Evolutionary conservation across 2,888 invertebrate species (phyloP).

Genomic region (Protophormia terraenovae): DNA sequence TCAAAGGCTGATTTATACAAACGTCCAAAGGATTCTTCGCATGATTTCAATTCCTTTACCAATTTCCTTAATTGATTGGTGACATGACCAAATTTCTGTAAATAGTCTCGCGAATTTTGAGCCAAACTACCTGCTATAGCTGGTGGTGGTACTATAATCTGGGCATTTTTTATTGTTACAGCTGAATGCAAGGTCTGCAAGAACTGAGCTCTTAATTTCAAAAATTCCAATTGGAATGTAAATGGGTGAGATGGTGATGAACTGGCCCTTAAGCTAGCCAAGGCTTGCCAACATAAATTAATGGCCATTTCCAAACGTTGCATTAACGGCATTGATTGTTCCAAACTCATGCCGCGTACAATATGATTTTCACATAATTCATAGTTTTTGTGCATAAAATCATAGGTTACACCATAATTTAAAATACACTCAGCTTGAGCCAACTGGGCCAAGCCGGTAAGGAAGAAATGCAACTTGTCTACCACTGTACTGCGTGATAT

Average conservation of each 20-base stretch:
- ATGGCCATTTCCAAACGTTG: constrained; percentile 83
- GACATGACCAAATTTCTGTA: constrained; percentile 90
- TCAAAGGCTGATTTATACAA: constrained; percentile 93
- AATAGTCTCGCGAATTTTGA: constrained; percentile 88
- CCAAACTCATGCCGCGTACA: constrained; percentile 35
- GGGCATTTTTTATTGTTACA: constrained; percentile 81
- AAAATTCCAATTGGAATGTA: constrained; percentile 88
- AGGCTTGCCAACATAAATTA: constrained; percentile 85
- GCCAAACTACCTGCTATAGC: constrained; percentile 93
- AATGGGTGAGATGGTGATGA: constrained; percentile 81
- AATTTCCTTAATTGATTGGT: constrained; percentile 90
- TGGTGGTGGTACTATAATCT: constrained; percentile 94
- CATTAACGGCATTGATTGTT: constrained; percentile 80
- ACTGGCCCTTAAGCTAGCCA: constrained; percentile 82
- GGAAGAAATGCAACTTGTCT: constrained; percentile 94
- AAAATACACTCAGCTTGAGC: constrained; percentile 88
- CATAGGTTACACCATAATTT: constrained; percentile 82
- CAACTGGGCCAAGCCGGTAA: constrained; percentile 89
- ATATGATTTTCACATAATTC: constrained; percentile 74
- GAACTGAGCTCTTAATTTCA: constrained; percentile 88
- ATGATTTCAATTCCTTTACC: constrained; percentile 86
- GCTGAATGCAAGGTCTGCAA: constrained; percentile 84
- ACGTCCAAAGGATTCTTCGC: constrained; percentile 88
- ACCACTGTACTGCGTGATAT: constrained; percentile 89
- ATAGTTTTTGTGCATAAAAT: constrained; percentile 79